These are phyloP conservation scores for Hiodon alosoides DNA, from an alignment of 2,113 vertebrate genomes.

Conservation along the genomic window DNA sequence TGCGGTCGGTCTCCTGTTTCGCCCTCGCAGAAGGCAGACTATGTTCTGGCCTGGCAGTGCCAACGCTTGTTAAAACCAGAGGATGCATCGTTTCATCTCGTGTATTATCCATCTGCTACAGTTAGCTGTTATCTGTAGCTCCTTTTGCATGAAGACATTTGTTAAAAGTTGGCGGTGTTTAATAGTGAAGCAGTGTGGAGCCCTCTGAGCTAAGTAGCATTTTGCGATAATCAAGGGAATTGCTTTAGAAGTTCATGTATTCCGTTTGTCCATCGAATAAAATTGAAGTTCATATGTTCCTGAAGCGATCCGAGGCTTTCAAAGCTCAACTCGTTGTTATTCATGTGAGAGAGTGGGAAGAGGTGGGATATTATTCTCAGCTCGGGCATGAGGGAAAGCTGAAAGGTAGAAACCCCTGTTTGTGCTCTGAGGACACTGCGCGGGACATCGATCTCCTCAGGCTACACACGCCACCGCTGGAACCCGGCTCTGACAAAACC, in stretches of 20 bases:
- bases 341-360: not conserved
- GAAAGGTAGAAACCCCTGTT: not conserved
- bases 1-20: conserved; percentile 28
- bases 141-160: conserved; percentile 35
- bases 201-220: not conserved
- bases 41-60: conserved; percentile 50
- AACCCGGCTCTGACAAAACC: not conserved
- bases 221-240: not conserved
- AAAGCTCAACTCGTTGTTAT: not conserved
- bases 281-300: not conserved
- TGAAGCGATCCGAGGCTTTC: not conserved
- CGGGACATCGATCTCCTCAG: not conserved
- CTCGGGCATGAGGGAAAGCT: not conserved
- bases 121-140: conserved; percentile 31
- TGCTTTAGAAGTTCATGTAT: not conserved
- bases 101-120: conserved; percentile 19
- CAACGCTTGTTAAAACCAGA: conserved; percentile 52
- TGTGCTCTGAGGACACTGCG: not conserved
- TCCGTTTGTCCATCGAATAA: not conserved
- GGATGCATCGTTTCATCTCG: conserved; percentile 45
- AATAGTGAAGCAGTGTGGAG: not conserved
- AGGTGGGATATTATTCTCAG: conserved; percentile 1
- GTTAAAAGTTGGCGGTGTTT: not conserved
- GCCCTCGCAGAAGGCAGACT: conserved; percentile 36
- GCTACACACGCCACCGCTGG: not conserved